Percentiles rank a stretch among this genome's conserved stretches.
Conservation (phyloP, 1,140 invertebrate genomes). For the Ctenoplectra terminalis region DNA sequence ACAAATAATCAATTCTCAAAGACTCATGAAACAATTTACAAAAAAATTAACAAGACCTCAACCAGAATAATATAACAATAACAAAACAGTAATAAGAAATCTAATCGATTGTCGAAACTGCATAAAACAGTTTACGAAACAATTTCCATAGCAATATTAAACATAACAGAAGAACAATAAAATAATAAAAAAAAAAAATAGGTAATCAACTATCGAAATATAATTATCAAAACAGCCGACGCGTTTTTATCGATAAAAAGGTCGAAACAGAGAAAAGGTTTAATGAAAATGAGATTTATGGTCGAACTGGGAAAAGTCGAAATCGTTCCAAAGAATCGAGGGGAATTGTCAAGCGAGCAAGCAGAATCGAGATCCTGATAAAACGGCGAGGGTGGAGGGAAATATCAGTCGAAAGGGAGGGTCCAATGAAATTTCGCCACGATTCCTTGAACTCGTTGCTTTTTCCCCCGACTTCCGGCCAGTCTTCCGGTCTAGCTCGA, state of each 20-base stretch:
- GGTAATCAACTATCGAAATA: not conserved
- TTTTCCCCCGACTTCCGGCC: not conserved
- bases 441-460: not conserved
- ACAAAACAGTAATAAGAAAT: too few relatives aligned
- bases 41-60: too few relatives aligned
- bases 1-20: too few relatives aligned
- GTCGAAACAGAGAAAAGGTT: not conserved
- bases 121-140: too few relatives aligned
- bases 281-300: constrained; percentile 23
- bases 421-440: constrained; percentile 30
- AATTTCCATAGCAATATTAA: too few relatives aligned
- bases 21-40: too few relatives aligned
- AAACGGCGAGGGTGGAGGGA: not conserved
- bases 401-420: constrained; percentile 23
- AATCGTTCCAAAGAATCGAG: constrained; percentile 41
- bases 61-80: too few relatives aligned
- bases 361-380: not conserved
- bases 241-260: not conserved
- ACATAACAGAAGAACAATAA: too few relatives aligned
- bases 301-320: not conserved
- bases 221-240: not conserved
- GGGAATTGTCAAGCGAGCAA: constrained; percentile 24
- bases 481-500: not conserved
- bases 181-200: not conserved
- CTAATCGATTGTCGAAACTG: too few relatives aligned